These are phyloP conservation scores for Myripristis murdjan DNA, from an alignment of 2,797 vertebrate genomes.

Conservation along the genomic window DNA sequence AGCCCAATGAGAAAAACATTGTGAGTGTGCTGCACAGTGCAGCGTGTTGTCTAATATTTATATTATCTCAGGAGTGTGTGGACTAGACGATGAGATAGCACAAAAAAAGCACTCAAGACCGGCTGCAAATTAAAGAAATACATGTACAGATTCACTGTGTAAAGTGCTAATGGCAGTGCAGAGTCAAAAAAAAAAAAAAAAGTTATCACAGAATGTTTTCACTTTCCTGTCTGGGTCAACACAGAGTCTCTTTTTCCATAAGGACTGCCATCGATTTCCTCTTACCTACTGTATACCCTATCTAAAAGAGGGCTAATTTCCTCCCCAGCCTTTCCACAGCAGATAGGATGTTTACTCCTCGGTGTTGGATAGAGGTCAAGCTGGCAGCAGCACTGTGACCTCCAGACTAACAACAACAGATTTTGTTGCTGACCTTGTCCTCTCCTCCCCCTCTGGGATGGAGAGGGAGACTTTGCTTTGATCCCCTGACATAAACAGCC, in stretches of 20 bases:
- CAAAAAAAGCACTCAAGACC: too few relatives aligned
- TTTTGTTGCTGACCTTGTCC: conserved; percentile 62
- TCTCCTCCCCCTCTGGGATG: conserved; percentile 26
- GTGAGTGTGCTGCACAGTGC: conserved; percentile 83
- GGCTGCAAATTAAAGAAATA: too few relatives aligned
- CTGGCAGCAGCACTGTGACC: conserved; percentile 36
- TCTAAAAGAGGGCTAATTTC: conserved; percentile 17
- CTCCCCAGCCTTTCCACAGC: conserved; percentile 20
- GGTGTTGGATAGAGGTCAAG: conserved; percentile 15
- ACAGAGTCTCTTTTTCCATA: neutral
- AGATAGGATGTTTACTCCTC: conserved; percentile 32
- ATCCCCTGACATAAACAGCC: conserved; percentile 36
- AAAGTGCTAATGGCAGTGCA: too few relatives aligned
- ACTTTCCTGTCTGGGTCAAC: neutral
- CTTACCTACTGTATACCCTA: neutral
- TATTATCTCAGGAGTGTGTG: neutral
- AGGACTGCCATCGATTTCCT: neutral
- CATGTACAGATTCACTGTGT: too few relatives aligned
- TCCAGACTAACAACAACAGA: conserved; percentile 57
- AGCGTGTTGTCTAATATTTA: neutral
- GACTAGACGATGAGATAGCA: neutral
- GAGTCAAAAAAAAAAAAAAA: too few relatives aligned
- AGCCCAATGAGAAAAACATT: conserved; percentile 96
- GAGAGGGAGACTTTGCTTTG: neutral
- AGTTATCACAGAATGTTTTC: too few relatives aligned